These are phyloP conservation scores for Clostera curtula DNA, from an alignment of 2,888 invertebrate species.

Conservation along the genomic window DNA sequence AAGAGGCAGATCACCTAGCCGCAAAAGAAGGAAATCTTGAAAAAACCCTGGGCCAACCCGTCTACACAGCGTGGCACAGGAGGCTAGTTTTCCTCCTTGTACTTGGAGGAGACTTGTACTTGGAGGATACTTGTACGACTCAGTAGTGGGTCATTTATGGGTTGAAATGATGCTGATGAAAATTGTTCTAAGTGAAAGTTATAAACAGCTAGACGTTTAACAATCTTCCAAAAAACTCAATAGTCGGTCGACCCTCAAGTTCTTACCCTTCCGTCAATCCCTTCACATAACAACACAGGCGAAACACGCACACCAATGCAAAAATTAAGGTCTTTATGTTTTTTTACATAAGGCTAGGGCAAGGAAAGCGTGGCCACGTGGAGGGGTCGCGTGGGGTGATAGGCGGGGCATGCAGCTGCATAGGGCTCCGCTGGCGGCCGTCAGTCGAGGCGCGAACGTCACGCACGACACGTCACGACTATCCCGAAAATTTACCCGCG, in stretches of 20 bases:
- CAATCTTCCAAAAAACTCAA: slow-evolving; percentile 38
- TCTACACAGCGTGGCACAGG: no score
- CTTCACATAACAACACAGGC: slow-evolving; percentile 37
- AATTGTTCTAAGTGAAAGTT: no score
- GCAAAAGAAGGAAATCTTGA: no score
- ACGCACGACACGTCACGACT: slow-evolving; percentile 50
- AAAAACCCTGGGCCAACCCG: no score
- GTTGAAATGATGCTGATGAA: no score
- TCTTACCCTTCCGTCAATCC: slow-evolving; percentile 39
- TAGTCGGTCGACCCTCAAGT: slow-evolving; percentile 38
- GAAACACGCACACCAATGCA: slow-evolving; percentile 22
- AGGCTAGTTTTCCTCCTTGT: no score
- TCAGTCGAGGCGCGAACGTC: slow-evolving; percentile 64
- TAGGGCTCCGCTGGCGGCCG: slow-evolving; percentile 47
- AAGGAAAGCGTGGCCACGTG: slow-evolving; percentile 56
- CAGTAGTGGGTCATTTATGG: no score
- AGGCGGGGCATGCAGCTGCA: slow-evolving; percentile 70
- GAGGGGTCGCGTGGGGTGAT: slow-evolving; percentile 60
- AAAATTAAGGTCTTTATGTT: slow-evolving; percentile 32
- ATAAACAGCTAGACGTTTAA: no score
- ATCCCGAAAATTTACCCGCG: slow-evolving; percentile 28
- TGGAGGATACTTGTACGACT: no score
- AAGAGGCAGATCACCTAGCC: no score
- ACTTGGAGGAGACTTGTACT: no score
- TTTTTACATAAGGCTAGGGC: slow-evolving; percentile 56